Percentiles rank a stretch among this genome's conserved stretches.
Conservation (phyloP, 2,113 vertebrate species). For the Hippocampus barbouri region DNA sequence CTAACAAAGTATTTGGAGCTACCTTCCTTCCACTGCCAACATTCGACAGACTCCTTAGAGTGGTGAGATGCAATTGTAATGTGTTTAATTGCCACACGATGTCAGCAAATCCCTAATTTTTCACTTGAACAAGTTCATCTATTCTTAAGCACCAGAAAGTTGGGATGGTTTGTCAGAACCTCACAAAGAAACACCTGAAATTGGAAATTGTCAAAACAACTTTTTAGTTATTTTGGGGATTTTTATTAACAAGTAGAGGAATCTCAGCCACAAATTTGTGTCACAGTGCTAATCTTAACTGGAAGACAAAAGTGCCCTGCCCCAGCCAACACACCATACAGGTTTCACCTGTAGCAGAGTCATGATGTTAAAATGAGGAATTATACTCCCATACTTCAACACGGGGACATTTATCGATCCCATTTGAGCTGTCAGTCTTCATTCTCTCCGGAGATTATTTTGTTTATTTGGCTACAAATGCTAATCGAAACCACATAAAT, state of each 20-base stretch:
- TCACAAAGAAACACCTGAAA: not conserved
- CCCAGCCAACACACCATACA: not conserved
- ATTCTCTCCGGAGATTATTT: too few relatives aligned
- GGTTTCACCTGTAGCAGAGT: not conserved
- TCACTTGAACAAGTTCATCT: not conserved
- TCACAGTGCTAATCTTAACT: not conserved
- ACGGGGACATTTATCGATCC: too few relatives aligned
- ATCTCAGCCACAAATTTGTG: not conserved
- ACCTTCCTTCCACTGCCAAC: not conserved
- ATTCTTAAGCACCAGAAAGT: not conserved
- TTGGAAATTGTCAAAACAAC: not conserved
- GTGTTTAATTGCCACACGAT: slow-evolving; percentile 25
- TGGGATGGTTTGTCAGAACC: not conserved
- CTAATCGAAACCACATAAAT: too few relatives aligned
- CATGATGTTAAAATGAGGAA: not conserved
- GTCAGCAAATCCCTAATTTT: slow-evolving; percentile 27
- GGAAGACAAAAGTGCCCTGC: not conserved
- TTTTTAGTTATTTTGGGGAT: not conserved
- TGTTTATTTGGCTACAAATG: too few relatives aligned
- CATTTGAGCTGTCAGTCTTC: too few relatives aligned
- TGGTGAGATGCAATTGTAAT: not conserved
- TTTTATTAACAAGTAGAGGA: too few relatives aligned
- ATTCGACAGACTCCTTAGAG: not conserved
- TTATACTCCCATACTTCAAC: not conserved
- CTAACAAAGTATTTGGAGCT: not conserved